Evolutionary conservation across 2,797 vertebrate genomes (phyloP).

Genomic region (Onychomys leucogaster): DNA sequence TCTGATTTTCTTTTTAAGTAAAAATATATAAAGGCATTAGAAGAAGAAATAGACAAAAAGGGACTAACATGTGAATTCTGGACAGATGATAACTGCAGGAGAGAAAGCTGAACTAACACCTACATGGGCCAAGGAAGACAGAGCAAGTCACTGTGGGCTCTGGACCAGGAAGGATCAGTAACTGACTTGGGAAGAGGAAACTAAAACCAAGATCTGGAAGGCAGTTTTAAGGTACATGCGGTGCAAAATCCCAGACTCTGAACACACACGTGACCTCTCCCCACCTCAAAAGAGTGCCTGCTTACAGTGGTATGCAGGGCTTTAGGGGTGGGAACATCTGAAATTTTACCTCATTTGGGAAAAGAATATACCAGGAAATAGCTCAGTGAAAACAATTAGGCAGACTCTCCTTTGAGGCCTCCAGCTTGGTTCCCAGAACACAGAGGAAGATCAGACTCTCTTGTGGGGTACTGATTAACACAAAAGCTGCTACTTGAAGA

Average conservation of each 20-base stretch:
- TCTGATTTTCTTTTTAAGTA: neutral
- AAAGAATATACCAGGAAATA: neutral
- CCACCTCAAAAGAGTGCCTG: neutral
- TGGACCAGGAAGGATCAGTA: neutral
- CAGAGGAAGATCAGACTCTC: neutral
- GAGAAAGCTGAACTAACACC: neutral
- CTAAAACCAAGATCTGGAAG: neutral
- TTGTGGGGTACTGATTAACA: neutral
- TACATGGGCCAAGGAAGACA: neutral
- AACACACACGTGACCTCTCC: neutral
- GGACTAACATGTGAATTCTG: neutral
- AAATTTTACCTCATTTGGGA: neutral
- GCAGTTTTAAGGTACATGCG: neutral
- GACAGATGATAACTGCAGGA: neutral
- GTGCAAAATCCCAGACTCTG: neutral
- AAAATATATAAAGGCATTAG: constrained; percentile 26
- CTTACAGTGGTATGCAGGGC: neutral
- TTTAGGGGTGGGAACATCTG: neutral
- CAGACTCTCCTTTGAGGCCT: neutral
- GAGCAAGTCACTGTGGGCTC: neutral
- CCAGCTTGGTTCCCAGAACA: neutral
- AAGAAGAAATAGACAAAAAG: neutral
- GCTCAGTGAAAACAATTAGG: neutral
- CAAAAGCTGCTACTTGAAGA: neutral
- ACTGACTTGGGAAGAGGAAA: neutral